Conservation (phyloP, 2,113 vertebrate genomes). For the Zosterops hypoxanthus region DNA sequence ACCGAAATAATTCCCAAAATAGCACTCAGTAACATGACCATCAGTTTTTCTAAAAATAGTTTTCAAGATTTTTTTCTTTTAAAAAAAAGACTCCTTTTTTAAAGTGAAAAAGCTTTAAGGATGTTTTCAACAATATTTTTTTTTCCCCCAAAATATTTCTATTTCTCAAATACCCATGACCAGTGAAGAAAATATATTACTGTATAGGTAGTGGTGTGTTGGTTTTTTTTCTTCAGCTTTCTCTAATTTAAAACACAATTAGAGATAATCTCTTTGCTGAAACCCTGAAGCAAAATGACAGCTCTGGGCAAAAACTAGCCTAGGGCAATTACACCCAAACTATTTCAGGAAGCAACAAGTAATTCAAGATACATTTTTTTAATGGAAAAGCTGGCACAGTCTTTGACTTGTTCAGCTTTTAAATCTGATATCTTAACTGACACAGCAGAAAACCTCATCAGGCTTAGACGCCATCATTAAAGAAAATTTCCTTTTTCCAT, state of each 20-base stretch:
- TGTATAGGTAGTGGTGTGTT: neutral
- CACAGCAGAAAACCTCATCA: neutral
- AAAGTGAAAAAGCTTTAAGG: neutral
- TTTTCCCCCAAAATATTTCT: neutral
- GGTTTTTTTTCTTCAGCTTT: neutral
- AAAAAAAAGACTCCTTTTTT: neutral
- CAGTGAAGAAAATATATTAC: neutral
- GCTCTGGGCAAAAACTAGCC: neutral
- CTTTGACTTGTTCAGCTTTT: neutral
- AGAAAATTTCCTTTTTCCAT: neutral
- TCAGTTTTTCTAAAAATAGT: neutral
- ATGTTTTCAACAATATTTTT: neutral
- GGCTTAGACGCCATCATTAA: neutral
- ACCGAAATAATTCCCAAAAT: neutral
- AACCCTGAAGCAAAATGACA: neutral
- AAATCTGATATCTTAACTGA: neutral
- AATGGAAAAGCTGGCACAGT: conserved; percentile 3
- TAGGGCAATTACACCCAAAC: neutral
- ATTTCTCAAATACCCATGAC: neutral
- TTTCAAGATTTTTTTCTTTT: neutral
- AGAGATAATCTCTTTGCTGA: neutral
- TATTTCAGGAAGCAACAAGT: conserved; percentile 6
- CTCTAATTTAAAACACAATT: neutral
- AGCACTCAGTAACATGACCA: neutral
- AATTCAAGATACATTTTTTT: neutral